These are phyloP conservation scores for Oophaga pumilio DNA, from an alignment of 2,113 vertebrate species.

Conservation along the genomic window DNA sequence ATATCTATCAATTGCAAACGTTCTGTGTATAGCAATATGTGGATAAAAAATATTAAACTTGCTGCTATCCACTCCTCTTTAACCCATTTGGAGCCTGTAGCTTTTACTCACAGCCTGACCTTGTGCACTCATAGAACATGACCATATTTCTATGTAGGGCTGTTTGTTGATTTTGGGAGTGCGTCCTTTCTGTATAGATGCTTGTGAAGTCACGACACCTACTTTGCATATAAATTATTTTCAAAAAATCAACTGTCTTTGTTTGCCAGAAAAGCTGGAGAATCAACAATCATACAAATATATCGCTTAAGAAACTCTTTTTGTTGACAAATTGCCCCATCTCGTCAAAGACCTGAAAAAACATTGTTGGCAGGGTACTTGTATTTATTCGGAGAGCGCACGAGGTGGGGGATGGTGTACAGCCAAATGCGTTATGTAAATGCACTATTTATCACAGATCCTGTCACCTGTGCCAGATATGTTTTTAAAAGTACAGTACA, in stretches of 20 bases:
- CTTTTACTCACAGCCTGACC: not conserved
- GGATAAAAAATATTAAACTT: too few species aligned
- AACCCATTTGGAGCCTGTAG: not conserved
- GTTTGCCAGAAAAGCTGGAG: not conserved
- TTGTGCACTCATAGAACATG: not conserved
- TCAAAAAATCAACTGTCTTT: not conserved
- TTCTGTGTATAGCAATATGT: too few species aligned
- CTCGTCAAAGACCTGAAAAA: not conserved
- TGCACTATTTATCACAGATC: conserved; percentile 37
- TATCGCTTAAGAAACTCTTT: not conserved
- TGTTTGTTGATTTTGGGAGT: not conserved
- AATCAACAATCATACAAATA: not conserved
- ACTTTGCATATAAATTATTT: not conserved
- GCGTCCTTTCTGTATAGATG: not conserved
- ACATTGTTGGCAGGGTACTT: not conserved
- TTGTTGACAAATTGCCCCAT: not conserved
- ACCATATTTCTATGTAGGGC: not conserved
- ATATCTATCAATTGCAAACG: too few species aligned
- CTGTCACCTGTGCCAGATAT: conserved; percentile 34
- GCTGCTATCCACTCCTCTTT: not conserved
- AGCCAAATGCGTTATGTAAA: conserved; percentile 7
- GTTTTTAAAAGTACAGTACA: conserved; percentile 37
- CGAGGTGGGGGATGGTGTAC: not conserved
- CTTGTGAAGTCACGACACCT: not conserved
- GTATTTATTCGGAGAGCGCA: not conserved